Conservation (phyloP, 2,888 invertebrate species). For the Amiota minor region DNA sequence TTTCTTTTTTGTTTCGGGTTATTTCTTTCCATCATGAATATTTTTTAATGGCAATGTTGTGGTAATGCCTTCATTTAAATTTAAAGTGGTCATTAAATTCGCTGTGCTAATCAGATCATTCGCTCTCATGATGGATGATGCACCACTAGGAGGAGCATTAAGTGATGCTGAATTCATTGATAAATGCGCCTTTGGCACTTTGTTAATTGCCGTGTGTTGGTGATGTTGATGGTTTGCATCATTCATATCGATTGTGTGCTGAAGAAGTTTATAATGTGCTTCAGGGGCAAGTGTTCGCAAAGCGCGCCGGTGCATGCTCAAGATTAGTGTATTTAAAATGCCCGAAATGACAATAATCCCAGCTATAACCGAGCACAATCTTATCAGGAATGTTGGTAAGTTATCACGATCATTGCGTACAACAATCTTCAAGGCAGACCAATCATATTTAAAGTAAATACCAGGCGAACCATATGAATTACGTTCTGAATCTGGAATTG, state of each 20-base stretch:
- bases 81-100: slow-evolving; percentile 63
- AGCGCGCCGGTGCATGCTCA: slow-evolving; percentile 53
- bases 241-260: background rate
- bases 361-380: slow-evolving; percentile 92
- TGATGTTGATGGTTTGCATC: background rate
- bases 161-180: background rate
- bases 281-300: slow-evolving; percentile 58
- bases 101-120: slow-evolving; percentile 66
- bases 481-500: slow-evolving; percentile 75
- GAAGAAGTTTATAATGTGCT: slow-evolving; percentile 48
- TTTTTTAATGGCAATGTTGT: no score
- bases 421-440: slow-evolving; percentile 89
- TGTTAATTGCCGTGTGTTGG: slow-evolving; percentile 1
- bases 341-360: slow-evolving; percentile 91
- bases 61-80: slow-evolving; percentile 24
- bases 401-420: slow-evolving; percentile 87
- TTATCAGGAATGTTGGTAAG: slow-evolving; percentile 85
- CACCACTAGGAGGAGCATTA: background rate
- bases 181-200: background rate
- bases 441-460: slow-evolving; percentile 95
- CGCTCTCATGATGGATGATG: background rate
- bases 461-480: slow-evolving; percentile 96
- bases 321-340: slow-evolving; percentile 58
- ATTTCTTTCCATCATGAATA: no score
- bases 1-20: no score